phyloP scores from a whole-genome alignment of 2,888 invertebrate genomes.

The Dicycla oo region DNA sequence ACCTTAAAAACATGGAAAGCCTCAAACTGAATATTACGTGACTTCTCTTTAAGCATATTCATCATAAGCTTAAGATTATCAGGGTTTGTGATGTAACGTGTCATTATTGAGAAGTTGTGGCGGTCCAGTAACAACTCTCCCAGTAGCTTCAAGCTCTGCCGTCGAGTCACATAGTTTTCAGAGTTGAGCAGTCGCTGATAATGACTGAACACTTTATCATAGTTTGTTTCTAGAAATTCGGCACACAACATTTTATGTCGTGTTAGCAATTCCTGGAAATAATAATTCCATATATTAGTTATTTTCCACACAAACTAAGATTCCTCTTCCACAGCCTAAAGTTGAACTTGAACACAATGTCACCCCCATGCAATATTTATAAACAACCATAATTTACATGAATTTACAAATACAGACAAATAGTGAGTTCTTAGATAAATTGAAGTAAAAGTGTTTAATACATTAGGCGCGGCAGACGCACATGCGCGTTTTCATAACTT shows the following conservation, averaged over 20 bases:
- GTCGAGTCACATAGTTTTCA: conserved; percentile 99
- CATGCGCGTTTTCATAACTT: too few species aligned
- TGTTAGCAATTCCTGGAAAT: conserved; percentile 96
- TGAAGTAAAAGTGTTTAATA: background rate
- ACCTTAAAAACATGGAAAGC: conserved; percentile 99
- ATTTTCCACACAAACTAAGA: background rate
- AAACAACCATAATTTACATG: conserved; percentile 5
- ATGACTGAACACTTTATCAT: conserved; percentile 99
- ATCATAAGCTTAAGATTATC: conserved; percentile 99
- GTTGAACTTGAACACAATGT: conserved; percentile 4
- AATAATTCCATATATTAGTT: conserved; percentile 15
- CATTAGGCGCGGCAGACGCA: too few species aligned
- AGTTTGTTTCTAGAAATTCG: conserved; percentile 99
- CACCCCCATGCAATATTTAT: background rate
- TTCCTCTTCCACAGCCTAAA: conserved; percentile 13
- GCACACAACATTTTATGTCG: conserved; percentile 99
- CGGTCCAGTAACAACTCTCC: conserved; percentile 99
- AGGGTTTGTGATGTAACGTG: conserved; percentile 99
- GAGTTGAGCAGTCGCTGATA: conserved; percentile 99
- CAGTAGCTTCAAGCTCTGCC: conserved; percentile 99
- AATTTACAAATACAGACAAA: background rate
- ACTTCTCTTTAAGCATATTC: conserved; percentile 99
- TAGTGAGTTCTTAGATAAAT: background rate
- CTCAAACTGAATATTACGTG: conserved; percentile 99
- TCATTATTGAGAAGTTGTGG: conserved; percentile 99